phyloP scores from a whole-genome alignment of 2,113 vertebrate genomes.

The Hippopotamus amphibius region DNA sequence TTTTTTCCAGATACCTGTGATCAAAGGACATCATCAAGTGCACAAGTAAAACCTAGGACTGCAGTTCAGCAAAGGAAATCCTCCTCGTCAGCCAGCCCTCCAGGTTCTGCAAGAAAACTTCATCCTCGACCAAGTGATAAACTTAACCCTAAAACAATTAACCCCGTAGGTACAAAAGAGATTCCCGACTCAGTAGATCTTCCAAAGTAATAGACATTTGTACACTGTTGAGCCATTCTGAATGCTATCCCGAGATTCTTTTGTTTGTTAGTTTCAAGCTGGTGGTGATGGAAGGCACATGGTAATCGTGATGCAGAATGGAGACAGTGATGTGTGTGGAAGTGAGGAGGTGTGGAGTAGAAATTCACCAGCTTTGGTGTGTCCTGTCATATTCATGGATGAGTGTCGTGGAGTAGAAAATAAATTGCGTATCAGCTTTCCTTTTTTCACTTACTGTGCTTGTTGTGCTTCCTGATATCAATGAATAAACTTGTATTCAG shows the following conservation, averaged over 20 bases:
- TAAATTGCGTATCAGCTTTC: background rate
- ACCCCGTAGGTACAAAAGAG: slow-evolving; percentile 85
- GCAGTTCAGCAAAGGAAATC: slow-evolving; percentile 78
- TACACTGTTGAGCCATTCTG: background rate
- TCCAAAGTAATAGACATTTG: background rate
- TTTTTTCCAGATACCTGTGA: slow-evolving; percentile 76
- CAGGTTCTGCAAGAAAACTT: slow-evolving; percentile 71
- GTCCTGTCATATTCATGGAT: background rate
- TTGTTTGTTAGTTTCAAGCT: background rate
- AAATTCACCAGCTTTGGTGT: background rate
- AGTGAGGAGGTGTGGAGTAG: background rate
- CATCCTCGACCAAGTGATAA: slow-evolving; percentile 89
- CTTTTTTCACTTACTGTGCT: background rate
- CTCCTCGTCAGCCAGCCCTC: slow-evolving; percentile 61
- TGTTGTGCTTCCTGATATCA: background rate
- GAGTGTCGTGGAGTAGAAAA: background rate
- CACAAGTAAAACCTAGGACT: slow-evolving; percentile 71
- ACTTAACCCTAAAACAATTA: slow-evolving; percentile 92
- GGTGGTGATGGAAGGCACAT: background rate
- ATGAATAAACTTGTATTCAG: background rate
- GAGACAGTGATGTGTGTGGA: background rate
- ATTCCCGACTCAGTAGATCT: background rate
- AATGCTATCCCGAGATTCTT: background rate
- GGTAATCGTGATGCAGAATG: background rate
- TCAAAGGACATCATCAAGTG: slow-evolving; percentile 77